Evolutionary conservation across 2,113 vertebrate genomes (phyloP), one percentile per base, ranked within the genome.

Genomic region (Strigops habroptila): DNA sequence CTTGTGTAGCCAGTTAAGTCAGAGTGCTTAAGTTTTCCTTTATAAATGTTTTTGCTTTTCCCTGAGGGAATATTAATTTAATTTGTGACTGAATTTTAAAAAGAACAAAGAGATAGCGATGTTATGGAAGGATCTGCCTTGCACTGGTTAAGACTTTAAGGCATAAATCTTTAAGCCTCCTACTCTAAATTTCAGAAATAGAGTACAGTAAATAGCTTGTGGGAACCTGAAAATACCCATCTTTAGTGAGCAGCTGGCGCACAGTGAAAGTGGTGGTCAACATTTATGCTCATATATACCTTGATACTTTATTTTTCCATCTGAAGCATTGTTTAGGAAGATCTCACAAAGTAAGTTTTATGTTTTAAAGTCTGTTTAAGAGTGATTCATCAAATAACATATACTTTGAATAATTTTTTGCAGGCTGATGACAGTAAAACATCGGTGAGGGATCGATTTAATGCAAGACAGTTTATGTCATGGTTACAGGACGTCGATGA

Each of bases 401-500:
- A 15, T 1, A 25, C 14, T 30, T 70, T 41, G 65, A 87, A 70
- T 73, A 60, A 17, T 91, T 95, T 60, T 92, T 96, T 97, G n/a
- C 96, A 99, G 99, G 97, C 90, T 41, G 99, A 99, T 81, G 99
- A 99, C 78, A 98, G 99, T 82, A 99, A 99, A 98, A 99, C 99
- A 12, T 99, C 99, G 1, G 99, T 99, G 77, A 98, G 99, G 89
- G 99, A 99, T 97, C 97, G 99, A 55, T 99, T 99, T 95, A 99
- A 99, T 88, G 99, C 99, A 63, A 97, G 99, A 68, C 99, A 99
- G 92, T 99, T 99, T 65, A 99, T 99, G 99, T 99, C 99, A 13
- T 99, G 99, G 99, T 97, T 99, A 93, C 99, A 99, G 95, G 99
- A 99, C 3, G 99, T 99, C 7, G 99, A 99, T 88, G 99, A 99